Evolutionary conservation across 2,113 vertebrate species (phyloP), one percentile per base, ranked within the genome.

Genomic region (Caranx melampygus): DNA sequence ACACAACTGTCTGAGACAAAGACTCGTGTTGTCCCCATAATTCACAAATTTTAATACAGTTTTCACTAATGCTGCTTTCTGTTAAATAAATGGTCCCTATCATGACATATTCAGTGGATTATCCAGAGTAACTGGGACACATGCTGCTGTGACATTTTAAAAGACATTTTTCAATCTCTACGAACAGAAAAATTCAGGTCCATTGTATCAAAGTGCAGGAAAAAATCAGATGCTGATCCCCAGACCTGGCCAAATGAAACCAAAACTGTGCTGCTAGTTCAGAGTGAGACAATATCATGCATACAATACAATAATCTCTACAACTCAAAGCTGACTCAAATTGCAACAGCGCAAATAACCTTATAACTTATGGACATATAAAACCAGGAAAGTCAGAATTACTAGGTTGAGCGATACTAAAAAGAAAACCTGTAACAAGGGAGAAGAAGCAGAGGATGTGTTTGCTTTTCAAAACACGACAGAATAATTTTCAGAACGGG

Each of bases 381-480:
- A 42, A 42, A 2, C 40, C 11, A 10, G 8, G 11, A 42, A 42
- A 9, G 40, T 42, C 1, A 42, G 6, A 42, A 16, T 16, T 44
- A 10, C 7, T 1, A 33, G 5, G 35, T 31, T 62, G 15, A 58
- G 14, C 40, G 58, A 59, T 34, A 47, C 6, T 2, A 34, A 13
- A 35, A n/a, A 10, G 15, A 31, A 26, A 21, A 57, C 62, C 8
- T 18, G 45, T 20, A 21, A 15, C 6, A 0, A n/a, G 9, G 1
- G 5, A 31, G 37, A 78, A 47, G 21, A 31, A 20, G 31, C 49
- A 34, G 51, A 76, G n/a, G 35, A 15, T 5, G 18, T 64, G n/a
- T n/a, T 74, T 68, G 1, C 21, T 35, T 61, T 63, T 54, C 37
- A 45, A 85, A 47, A 74, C 14, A 66, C 37, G 18, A 78, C 58